phyloP scores from a whole-genome alignment of 2,888 invertebrate genomes.

The Drosophila mercatorum region DNA sequence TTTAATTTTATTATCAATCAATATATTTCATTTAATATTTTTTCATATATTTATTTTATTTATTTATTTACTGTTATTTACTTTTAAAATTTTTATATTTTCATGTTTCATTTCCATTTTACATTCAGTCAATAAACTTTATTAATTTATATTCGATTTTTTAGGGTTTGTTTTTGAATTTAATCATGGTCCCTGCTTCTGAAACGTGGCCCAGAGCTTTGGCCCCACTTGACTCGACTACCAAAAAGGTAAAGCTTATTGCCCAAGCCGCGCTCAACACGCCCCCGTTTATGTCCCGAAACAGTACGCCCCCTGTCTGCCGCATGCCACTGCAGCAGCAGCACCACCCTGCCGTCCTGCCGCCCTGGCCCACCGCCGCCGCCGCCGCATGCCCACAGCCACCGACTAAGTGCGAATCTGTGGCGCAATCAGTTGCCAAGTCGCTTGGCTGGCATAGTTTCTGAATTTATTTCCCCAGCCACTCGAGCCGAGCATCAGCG shows the following conservation, averaged over 20 bases:
- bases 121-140: slow-evolving; percentile 3
- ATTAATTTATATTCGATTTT: slow-evolving; percentile 23
- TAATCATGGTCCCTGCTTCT: slow-evolving; percentile 44
- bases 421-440: slow-evolving; percentile 79
- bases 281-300: slow-evolving; percentile 77
- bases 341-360: not conserved
- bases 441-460: slow-evolving; percentile 70
- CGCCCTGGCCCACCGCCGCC: not conserved
- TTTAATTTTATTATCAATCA: not conserved
- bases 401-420: slow-evolving; percentile 82
- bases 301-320: slow-evolving; percentile 43
- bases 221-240: slow-evolving; percentile 72
- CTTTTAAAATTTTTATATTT: not conserved
- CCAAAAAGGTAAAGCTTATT: slow-evolving; percentile 73
- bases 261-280: slow-evolving; percentile 71
- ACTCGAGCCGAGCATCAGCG: slow-evolving; percentile 23
- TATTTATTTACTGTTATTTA: not conserved
- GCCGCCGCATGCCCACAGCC: slow-evolving; percentile 39
- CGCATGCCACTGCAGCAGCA: slow-evolving; percentile 12
- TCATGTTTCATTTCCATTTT: not conserved
- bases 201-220: slow-evolving; percentile 38
- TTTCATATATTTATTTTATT: not conserved
- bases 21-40: not conserved
- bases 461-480: slow-evolving; percentile 75
- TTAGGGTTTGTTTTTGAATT: slow-evolving; percentile 21